phyloP scores from a whole-genome alignment of 2,888 invertebrate species.

The Marronus borbonicus region DNA sequence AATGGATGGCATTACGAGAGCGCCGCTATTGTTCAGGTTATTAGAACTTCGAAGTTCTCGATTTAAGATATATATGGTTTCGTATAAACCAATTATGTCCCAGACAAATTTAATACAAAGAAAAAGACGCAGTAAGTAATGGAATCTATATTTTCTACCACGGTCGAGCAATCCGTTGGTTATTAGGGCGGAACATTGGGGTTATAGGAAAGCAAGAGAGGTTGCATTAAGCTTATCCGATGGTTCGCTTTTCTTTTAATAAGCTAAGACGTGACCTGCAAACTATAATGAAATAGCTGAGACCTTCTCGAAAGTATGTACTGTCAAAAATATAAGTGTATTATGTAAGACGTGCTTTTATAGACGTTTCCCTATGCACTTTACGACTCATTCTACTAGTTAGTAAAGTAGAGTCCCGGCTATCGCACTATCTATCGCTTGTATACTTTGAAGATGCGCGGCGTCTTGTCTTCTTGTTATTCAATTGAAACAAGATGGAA shows the following conservation, averaged over 20 bases:
- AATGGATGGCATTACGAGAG: conserved; percentile 27
- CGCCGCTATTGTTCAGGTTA: conserved; percentile 36
- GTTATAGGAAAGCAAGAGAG: not conserved
- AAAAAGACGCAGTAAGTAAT: conserved; percentile 55
- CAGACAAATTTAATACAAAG: conserved; percentile 50
- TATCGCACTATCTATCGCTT: too few relatives aligned
- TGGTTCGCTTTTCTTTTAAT: conserved; percentile 15
- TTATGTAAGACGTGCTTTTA: too few relatives aligned
- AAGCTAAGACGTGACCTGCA: conserved; percentile 26
- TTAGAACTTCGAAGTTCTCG: conserved; percentile 40
- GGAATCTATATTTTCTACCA: conserved; percentile 52
- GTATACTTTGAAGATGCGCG: too few relatives aligned
- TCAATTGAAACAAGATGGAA: too few relatives aligned
- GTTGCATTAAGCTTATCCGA: conserved; percentile 3
- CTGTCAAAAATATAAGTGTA: too few relatives aligned
- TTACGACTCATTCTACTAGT: too few relatives aligned
- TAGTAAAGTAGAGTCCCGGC: too few relatives aligned
- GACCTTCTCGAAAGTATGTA: too few relatives aligned
- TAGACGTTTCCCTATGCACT: too few relatives aligned
- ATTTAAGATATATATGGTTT: conserved; percentile 47
- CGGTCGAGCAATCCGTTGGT: conserved; percentile 12
- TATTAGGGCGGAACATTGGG: conserved; percentile 10
- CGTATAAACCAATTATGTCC: conserved; percentile 51
- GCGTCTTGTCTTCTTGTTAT: too few relatives aligned
- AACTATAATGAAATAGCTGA: not conserved